Base-by-base conservation (phyloP, 2,113 vertebrate genomes). In the Marcusenius ussheri region DNA sequence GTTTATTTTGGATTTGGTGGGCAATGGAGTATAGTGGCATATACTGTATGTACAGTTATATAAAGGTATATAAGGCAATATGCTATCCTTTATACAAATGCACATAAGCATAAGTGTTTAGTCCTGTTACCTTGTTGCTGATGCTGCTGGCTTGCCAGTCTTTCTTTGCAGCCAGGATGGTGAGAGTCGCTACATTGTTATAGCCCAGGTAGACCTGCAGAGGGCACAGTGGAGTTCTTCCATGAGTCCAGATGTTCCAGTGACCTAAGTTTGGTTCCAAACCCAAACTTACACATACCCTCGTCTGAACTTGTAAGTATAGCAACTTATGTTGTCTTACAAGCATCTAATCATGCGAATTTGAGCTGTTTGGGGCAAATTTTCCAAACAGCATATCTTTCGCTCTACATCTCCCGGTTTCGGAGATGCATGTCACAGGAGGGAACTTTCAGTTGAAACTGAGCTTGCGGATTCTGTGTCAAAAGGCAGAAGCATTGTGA, bases 91-190 rank as follows among this genome's bases (percentile, higher is more conserved):
- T 27, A 66, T 66, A 47, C 83, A 49, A 45, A 47, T 39, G 39
- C 83, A 47, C 15, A 39, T n/a, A n/a, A n/a, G 45, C 42, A 46
- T 47, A 11, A 3, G 8, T 27, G 45, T 47, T 11, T 46, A 13
- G 19, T 24, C 15, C 21, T 15, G 45, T 85, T 95, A 96, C 96
- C 90, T 94, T 91, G 80, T 93, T 90, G 89, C 91, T 31, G 0
- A 91, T 31, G 10, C 87, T 94, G 90, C 90, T 94, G 19, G 95
- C 45, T 88, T 96, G 94, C 97, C 96, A 97, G 15, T 94, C 95
- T 0, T 89, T 53, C 92, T 94, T 96, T 88, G 94, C 92, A 74
- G 95, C 94, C 87, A 97, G 89, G 0, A 70, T 90, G 47, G 91
- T 92, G 91, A 97, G 92, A 3, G 94, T 94, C 50, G 95, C 93